A percentile compares a stretch with the other conserved stretches of the same genome.
These are phyloP conservation scores for Phyllotreta striolata DNA, from an alignment of 2,888 invertebrate genomes.

Conservation along the genomic window DNA sequence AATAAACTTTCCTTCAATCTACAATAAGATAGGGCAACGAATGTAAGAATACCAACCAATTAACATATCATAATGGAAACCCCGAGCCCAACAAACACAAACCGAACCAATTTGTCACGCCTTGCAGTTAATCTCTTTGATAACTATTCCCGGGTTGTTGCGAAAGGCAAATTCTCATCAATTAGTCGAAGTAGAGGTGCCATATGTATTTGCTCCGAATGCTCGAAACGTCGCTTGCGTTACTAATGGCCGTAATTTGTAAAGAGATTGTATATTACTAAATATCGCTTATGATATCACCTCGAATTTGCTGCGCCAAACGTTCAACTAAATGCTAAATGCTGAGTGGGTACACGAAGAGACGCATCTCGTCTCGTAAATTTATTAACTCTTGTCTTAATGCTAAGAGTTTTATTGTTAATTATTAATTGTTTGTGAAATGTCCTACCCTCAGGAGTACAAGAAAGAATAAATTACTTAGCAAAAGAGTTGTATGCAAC, in stretches of 20 bases:
- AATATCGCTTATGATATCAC: conserved; percentile 22
- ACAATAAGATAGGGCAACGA: too few relatives aligned
- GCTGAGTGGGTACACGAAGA: too few relatives aligned
- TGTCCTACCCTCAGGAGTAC: too few relatives aligned
- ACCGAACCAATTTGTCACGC: conserved; percentile 14
- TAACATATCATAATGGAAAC: too few relatives aligned
- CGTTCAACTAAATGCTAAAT: conserved; percentile 1
- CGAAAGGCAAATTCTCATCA: conserved; percentile 21
- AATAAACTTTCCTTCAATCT: too few relatives aligned
- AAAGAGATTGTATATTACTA: conserved; percentile 22
- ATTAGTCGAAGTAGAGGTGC: conserved; percentile 22
- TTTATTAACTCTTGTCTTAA: too few relatives aligned
- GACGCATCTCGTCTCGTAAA: too few relatives aligned
- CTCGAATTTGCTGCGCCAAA: conserved; percentile 15
- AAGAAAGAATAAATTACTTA: too few relatives aligned
- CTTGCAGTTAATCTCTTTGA: conserved; percentile 21
- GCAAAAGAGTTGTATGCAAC: too few relatives aligned
- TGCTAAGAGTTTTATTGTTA: too few relatives aligned
- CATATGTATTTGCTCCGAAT: conserved; percentile 17
- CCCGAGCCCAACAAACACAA: conserved; percentile 2
- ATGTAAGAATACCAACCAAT: too few relatives aligned
- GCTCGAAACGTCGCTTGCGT: conserved; percentile 17
- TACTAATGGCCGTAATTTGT: conserved; percentile 21
- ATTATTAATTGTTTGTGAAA: too few relatives aligned
- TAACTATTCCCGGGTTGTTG: conserved; percentile 10